Conservation (phyloP, 2,797 vertebrate genomes). For the Acanthurus lineatus region DNA sequence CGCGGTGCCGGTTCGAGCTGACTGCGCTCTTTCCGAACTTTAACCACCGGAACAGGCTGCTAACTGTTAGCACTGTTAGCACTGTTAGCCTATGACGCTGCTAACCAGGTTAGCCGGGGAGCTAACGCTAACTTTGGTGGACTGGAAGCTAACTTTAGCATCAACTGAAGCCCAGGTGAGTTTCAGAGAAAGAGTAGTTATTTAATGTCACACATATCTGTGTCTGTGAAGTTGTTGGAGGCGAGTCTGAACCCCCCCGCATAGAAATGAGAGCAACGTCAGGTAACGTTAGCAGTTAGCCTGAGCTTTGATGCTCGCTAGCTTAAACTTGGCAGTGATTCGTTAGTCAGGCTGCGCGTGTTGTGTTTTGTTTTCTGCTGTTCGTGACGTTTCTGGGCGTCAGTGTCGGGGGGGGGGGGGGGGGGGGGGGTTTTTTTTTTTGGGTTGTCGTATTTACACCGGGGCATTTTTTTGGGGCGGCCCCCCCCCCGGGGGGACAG, state of each 20-base stretch:
- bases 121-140: background rate
- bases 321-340: too few relatives aligned
- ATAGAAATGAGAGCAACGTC: background rate
- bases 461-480: too few relatives aligned
- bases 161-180: constrained; percentile 1
- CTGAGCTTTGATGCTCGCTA: background rate
- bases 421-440: too few relatives aligned
- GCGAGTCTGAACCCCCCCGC: too few relatives aligned
- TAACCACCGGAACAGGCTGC: background rate
- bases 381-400: too few relatives aligned
- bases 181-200: background rate
- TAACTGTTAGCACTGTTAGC: background rate
- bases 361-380: too few relatives aligned
- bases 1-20: background rate
- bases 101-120: constrained; percentile 17
- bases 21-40: background rate
- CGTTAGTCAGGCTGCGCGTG: too few relatives aligned
- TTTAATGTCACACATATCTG: background rate
- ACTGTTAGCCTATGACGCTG: too few relatives aligned
- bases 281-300: background rate
- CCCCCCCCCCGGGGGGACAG: too few relatives aligned
- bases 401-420: too few relatives aligned
- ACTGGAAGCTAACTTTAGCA: constrained; percentile 22
- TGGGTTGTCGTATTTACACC: too few relatives aligned
- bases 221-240: too few relatives aligned